These are phyloP conservation scores for Lasioglossum leucozonium DNA, from an alignment of 2,888 invertebrate species.

Conservation along the genomic window DNA sequence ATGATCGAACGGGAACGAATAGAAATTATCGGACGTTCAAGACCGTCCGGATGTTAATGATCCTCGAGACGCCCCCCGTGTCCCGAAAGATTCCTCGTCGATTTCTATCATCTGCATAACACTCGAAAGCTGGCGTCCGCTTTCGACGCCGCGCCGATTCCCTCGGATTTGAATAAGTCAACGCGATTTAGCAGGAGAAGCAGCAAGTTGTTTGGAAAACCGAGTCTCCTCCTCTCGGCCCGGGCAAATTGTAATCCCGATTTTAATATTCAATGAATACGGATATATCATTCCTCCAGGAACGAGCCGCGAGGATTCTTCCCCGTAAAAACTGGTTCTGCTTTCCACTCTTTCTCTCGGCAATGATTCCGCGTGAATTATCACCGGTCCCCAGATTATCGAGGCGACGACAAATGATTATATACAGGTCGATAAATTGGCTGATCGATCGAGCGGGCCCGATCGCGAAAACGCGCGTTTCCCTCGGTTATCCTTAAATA, in stretches of 20 bases:
- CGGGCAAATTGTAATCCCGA: background rate
- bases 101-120: constrained; percentile 2
- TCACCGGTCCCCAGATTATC: constrained; percentile 24
- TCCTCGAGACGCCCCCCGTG: background rate
- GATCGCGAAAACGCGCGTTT: background rate
- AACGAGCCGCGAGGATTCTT: background rate
- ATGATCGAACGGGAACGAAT: constrained; percentile 29
- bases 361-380: constrained; percentile 42
- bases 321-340: background rate
- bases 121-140: background rate
- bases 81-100: background rate
- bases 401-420: constrained; percentile 49
- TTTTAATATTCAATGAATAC: background rate
- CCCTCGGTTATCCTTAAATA: constrained; percentile 5
- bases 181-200: background rate
- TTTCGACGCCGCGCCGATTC: background rate
- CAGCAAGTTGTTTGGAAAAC: background rate
- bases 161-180: constrained; percentile 11
- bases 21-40: constrained; percentile 35
- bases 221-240: background rate
- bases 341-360: background rate
- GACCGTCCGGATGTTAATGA: constrained; percentile 12
- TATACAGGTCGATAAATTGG: constrained; percentile 37
- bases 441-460: constrained; percentile 47
- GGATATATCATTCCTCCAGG: background rate